phyloP scores from a whole-genome alignment of 2,797 vertebrate genomes.

The Dicrostonyx torquatus region DNA sequence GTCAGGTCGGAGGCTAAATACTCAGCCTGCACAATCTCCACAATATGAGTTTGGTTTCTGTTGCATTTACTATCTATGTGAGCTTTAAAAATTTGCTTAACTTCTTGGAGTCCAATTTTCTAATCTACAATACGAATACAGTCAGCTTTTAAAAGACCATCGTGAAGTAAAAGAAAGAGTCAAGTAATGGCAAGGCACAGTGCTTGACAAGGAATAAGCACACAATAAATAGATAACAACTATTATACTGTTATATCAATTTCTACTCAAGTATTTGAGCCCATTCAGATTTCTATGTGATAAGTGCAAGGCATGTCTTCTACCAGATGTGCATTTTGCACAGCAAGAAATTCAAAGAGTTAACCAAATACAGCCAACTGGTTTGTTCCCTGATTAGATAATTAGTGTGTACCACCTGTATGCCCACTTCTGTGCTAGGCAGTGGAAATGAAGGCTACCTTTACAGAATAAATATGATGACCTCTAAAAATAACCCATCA shows the following conservation, averaged over 20 bases:
- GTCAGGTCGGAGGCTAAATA: too few relatives aligned
- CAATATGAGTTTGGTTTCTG: neutral
- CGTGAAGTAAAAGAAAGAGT: neutral
- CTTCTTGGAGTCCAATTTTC: neutral
- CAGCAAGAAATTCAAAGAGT: neutral
- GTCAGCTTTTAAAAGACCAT: neutral
- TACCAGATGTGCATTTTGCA: neutral
- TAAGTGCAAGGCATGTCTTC: neutral
- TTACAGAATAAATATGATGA: conserved; percentile 35
- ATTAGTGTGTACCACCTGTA: neutral
- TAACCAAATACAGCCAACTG: conserved; percentile 21
- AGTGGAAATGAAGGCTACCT: neutral
- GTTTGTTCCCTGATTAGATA: conserved; percentile 21
- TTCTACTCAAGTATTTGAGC: neutral
- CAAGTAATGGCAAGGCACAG: neutral
- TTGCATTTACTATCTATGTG: neutral
- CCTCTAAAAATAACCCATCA: neutral
- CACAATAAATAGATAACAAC: neutral
- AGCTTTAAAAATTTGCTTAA: conserved; percentile 13
- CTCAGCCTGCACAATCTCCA: neutral
- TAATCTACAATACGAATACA: neutral
- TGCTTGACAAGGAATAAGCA: neutral
- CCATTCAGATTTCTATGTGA: neutral
- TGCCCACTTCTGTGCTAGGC: neutral
- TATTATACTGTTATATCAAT: neutral